Conservation (phyloP, 1,140 invertebrate genomes). For the Hycleus phaleratus region DNA sequence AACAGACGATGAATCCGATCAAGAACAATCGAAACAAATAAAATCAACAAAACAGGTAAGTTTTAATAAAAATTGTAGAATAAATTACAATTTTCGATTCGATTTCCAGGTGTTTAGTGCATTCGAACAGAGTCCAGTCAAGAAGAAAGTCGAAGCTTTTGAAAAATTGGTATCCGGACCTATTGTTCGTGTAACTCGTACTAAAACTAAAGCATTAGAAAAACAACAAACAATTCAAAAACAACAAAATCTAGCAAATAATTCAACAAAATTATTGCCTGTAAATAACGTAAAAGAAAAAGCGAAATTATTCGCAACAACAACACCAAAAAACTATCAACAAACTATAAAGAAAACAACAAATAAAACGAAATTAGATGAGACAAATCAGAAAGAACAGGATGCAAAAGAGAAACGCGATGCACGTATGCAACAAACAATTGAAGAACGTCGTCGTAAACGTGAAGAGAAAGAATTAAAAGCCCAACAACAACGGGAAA, state of each 20-base stretch:
- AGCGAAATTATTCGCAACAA: conserved; percentile 29
- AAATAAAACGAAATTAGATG: conserved; percentile 11
- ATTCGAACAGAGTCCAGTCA: conserved; percentile 51
- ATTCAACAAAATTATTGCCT: conserved; percentile 20
- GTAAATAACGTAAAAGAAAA: conserved; percentile 34
- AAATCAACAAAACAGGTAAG: conserved; percentile 11
- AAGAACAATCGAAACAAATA: conserved; percentile 6
- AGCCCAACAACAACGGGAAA: conserved; percentile 49
- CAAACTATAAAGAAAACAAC: not conserved
- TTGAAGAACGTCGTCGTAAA: conserved; percentile 49
- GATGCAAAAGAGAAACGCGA: conserved; percentile 39
- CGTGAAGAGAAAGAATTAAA: conserved; percentile 52
- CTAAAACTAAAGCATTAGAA: conserved; percentile 39
- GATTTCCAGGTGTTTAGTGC: conserved; percentile 43
- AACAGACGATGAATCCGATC: conserved; percentile 28
- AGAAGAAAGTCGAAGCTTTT: conserved; percentile 54
- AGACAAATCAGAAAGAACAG: conserved; percentile 37
- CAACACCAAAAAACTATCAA: conserved; percentile 13
- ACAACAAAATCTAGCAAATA: not conserved
- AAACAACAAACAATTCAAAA: conserved; percentile 6
- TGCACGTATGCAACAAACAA: conserved; percentile 25
- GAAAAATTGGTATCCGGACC: conserved; percentile 40
- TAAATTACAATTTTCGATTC: too few relatives aligned
- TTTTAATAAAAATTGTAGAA: conserved; percentile 13
- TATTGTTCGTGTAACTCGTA: conserved; percentile 36